Base-by-base conservation (phyloP, 2,888 invertebrate species). In the Carabus problematicus region DNA sequence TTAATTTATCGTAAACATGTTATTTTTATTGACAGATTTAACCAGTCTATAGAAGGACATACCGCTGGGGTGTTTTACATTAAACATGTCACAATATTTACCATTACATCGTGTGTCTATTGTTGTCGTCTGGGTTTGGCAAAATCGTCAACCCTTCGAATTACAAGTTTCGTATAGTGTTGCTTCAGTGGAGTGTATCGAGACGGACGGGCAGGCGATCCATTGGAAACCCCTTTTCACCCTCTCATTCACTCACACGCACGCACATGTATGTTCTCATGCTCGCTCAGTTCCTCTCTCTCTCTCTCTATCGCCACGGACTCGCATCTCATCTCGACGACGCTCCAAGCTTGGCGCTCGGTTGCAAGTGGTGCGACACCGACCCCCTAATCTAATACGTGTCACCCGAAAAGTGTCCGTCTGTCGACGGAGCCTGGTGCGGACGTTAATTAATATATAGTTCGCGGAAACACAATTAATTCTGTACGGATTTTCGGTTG, bases 381-480 rank as follows among this genome's bases (percentile, higher is more conserved):
- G 59, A 19, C 14, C 41, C 80, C 80, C 81, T 80, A 79, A 79
- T 80, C 80, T 80, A 80, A 80, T 80, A 80, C 80, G 76, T 80
- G 80, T 80, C 80, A 79, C 76, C 77, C 79, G 79, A 79, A 79
- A 80, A 79, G 76, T 79, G 80, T 79, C 80, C 80, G 79, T 79
- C 78, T 79, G 80, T 79, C 79, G 78, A 75, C 76, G 70, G 70
- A 47, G 64, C 70, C 79, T 81, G 81, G 79, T 79, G 75, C 78
- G 81, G 81, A 80, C 81, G 78, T 81, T 81, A 81, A 82, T 82
- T 82, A 82, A 81, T 82, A 82, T 81, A 80, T 80, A 80, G 79
- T 80, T 69, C 76, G 75, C 75, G 80, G 79, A 80, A 79, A 79
- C 77, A 73, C 74, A 73, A 75, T 75, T 75, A 75, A 75, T 75